These are phyloP conservation scores for Podabrus alpinus DNA, from an alignment of 2,888 invertebrate genomes.

Conservation along the genomic window DNA sequence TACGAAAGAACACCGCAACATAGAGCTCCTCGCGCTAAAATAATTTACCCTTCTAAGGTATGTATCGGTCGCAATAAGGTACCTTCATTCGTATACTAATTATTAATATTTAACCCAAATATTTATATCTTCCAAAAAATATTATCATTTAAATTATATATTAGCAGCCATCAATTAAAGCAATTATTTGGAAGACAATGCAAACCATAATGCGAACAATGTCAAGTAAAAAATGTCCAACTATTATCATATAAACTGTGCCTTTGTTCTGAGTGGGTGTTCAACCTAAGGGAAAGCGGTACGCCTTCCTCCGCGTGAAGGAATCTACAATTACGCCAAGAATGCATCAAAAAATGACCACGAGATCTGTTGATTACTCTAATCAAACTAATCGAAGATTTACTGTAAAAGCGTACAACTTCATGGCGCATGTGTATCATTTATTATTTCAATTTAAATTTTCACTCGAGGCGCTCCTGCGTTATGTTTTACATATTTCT, in stretches of 20 bases:
- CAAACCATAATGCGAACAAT: not conserved
- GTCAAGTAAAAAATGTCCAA: not conserved
- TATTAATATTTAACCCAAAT: slow-evolving; percentile 30
- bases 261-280: slow-evolving; percentile 32
- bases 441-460: slow-evolving; percentile 46
- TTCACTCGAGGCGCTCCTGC: slow-evolving; percentile 40
- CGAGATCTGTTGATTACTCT: slow-evolving; percentile 43
- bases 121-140: slow-evolving; percentile 18
- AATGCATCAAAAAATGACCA: slow-evolving; percentile 32
- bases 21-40: slow-evolving; percentile 31
- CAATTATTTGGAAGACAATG: not conserved
- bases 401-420: slow-evolving; percentile 36
- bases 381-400: slow-evolving; percentile 49
- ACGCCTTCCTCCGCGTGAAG: slow-evolving; percentile 42
- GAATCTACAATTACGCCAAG: slow-evolving; percentile 40
- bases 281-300: slow-evolving; percentile 34
- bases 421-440: slow-evolving; percentile 37
- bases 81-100: slow-evolving; percentile 22
- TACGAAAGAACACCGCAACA: slow-evolving; percentile 33
- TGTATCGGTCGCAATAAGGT: slow-evolving; percentile 26
- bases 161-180: slow-evolving; percentile 18
- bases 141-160: slow-evolving; percentile 13
- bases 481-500: slow-evolving; percentile 22
- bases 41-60: slow-evolving; percentile 41
- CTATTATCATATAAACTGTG: not conserved